A percentile compares a stretch with the other conserved stretches of the same genome.
Evolutionary conservation across 92 coral and sea anemone genomes (phyloP).

Genomic region (Parazoanthus atlanticus): DNA sequence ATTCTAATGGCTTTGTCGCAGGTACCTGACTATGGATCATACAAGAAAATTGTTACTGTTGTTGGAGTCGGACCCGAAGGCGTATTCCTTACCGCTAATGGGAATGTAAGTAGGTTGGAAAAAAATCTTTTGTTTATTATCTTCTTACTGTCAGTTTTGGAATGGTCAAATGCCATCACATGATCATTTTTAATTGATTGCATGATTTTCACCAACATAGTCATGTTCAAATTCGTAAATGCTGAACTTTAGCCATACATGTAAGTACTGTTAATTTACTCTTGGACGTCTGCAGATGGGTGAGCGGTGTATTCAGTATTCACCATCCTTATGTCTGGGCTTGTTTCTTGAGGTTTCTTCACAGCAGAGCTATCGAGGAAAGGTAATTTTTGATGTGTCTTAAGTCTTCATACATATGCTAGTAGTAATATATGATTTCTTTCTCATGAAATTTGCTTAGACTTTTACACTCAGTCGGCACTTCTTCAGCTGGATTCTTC

Average conservation of each 20-base stretch:
- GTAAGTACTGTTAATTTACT: too few relatives aligned
- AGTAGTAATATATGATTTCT: too few relatives aligned
- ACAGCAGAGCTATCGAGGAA: slow-evolving; percentile 80
- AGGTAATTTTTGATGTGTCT: slow-evolving; percentile 48
- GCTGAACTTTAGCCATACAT: too few relatives aligned
- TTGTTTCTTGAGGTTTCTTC: slow-evolving; percentile 81
- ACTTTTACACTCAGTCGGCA: too few relatives aligned
- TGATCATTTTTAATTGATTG: too few relatives aligned
- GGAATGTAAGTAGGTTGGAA: slow-evolving; percentile 81
- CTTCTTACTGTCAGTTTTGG: too few relatives aligned
- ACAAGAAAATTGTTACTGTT: slow-evolving; percentile 86
- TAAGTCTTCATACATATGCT: too few relatives aligned
- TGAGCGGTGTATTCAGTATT: slow-evolving; percentile 84
- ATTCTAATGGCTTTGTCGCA: slow-evolving; percentile 20
- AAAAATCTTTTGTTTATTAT: not conserved
- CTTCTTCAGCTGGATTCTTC: too few relatives aligned
- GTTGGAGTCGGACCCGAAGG: slow-evolving; percentile 95
- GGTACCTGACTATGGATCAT: slow-evolving; percentile 97
- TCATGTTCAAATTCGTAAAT: too few relatives aligned
- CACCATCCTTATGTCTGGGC: slow-evolving; percentile 98
- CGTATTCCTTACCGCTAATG: slow-evolving; percentile 80
- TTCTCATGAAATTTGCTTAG: too few relatives aligned
- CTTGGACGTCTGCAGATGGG: slow-evolving; percentile 67
- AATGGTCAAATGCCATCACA: not conserved
- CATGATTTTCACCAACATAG: not conserved